A percentile compares a stretch with the other conserved stretches of the same genome.
phyloP scores from a whole-genome alignment of 37 sponge, comb jelly and placozoan species.

The Mnemiopsis leidyi region DNA sequence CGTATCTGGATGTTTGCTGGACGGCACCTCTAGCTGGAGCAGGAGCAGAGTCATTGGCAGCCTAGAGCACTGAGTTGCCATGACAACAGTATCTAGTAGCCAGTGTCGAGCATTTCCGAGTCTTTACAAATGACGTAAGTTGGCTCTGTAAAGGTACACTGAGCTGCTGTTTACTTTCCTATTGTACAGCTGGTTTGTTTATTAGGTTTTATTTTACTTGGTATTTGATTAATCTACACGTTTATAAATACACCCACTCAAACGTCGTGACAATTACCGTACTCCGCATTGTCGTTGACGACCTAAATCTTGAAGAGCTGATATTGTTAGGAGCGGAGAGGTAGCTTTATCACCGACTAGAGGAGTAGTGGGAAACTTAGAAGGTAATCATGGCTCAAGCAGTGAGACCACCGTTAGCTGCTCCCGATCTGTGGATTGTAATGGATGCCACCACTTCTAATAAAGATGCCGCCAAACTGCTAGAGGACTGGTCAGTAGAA shows the following conservation, averaged over 20 bases:
- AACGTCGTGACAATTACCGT: too few relatives aligned
- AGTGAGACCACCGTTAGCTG: constrained; percentile 5
- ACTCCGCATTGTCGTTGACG: too few relatives aligned
- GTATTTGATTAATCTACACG: too few relatives aligned
- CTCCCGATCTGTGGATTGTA: constrained; percentile 57
- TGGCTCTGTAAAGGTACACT: not conserved
- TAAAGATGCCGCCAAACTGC: not conserved
- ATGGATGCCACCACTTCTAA: not conserved
- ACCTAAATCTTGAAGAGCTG: too few relatives aligned
- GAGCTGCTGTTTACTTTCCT: not conserved
- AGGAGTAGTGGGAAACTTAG: too few relatives aligned
- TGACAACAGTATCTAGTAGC: not conserved
- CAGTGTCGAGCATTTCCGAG: not conserved
- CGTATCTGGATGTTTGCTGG: not conserved
- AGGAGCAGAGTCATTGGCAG: not conserved
- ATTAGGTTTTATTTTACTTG: too few relatives aligned
- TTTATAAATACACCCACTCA: too few relatives aligned
- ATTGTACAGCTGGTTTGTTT: not conserved
- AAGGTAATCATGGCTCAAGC: not conserved
- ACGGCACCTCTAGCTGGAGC: not conserved
- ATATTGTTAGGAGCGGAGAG: too few relatives aligned
- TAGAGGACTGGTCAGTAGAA: constrained; percentile 43
- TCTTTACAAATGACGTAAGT: not conserved
- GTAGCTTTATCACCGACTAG: too few relatives aligned
- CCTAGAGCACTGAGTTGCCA: not conserved